Conservation (phyloP, 2,797 vertebrate genomes). For the Myotis daubentonii region DNA sequence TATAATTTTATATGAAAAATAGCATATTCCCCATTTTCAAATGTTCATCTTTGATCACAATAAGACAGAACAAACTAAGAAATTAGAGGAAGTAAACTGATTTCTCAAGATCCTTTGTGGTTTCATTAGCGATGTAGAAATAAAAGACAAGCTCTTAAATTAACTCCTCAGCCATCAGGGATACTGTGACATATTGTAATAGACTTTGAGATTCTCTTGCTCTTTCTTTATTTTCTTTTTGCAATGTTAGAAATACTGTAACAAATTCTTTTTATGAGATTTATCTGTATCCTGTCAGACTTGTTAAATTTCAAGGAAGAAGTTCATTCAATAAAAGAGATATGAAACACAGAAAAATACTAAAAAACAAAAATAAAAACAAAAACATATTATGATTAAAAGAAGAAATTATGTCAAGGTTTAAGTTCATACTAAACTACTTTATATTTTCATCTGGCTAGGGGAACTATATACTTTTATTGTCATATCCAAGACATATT, state of each 20-base stretch:
- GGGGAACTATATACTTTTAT: not conserved
- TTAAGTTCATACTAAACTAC: not conserved
- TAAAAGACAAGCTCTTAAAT: not conserved
- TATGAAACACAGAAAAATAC: not conserved
- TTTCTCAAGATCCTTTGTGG: not conserved
- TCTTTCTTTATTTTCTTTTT: not conserved
- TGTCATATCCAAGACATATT: not conserved
- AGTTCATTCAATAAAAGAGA: not conserved
- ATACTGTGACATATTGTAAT: not conserved
- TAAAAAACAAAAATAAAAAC: not conserved
- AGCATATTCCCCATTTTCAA: not conserved
- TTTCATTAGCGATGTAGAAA: slow-evolving; percentile 21
- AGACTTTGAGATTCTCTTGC: not conserved
- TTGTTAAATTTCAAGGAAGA: not conserved
- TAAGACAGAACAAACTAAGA: not conserved
- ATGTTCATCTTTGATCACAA: not conserved
- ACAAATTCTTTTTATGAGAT: not conserved
- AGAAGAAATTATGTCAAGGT: not conserved
- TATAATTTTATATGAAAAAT: not conserved
- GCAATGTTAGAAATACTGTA: not conserved
- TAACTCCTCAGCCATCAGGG: not conserved
- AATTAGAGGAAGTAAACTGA: not conserved
- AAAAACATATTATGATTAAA: not conserved
- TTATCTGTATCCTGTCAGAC: not conserved
- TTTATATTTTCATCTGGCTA: not conserved